Evolutionary conservation across 2,888 invertebrate genomes (phyloP), one percentile per base, ranked within the genome.

Genomic region (Theretra japonica): DNA sequence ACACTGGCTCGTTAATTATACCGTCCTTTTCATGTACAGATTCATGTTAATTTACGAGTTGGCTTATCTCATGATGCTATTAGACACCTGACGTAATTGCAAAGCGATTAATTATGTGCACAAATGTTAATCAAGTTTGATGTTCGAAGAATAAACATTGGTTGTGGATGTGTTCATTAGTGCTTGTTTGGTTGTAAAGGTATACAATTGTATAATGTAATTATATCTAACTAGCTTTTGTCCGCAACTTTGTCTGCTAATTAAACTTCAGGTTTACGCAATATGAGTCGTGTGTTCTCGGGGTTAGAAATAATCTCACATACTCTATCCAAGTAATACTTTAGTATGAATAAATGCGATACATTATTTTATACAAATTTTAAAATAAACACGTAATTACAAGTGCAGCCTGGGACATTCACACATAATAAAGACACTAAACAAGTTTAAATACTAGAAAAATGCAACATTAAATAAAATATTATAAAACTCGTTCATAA

Each of bases 1-100:
- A 74, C 86, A 86, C 73, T 79, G 80, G 76, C 80, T 79, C 82
- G 84, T 86, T 87, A 88, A 88, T 87, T 87, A 85, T 83, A 69
- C n/a, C 78, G 80, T 82, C 80, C 83, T 82, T 84, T 83, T 71
- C 75, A 76, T 79, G 80, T 76, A 72, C 71, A 78, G 80, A 82
- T 81, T 84, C 77, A 81, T 77, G 79, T 79, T 56, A 71, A 62
- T 71, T 53, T 56, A 71, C 62, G 62, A 65, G 23, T 65, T 41
- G 56, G 73, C n/a, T 70, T 59, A 62, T 65, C 65, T 56, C 59
- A 15, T 48, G 25, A 74, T 75, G 71, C 41, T 65, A 48, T 65
- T 65, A 48, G 65, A 65, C 33, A 58, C 48, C 25, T 68, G 65
- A 68, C 48, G 41, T 68, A 53, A 68, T 71, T 65, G 56, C 56